Evolutionary conservation across 2,113 vertebrate species (phyloP), one percentile per base, ranked within the genome.

Genomic region (Gymnarchus niloticus): DNA sequence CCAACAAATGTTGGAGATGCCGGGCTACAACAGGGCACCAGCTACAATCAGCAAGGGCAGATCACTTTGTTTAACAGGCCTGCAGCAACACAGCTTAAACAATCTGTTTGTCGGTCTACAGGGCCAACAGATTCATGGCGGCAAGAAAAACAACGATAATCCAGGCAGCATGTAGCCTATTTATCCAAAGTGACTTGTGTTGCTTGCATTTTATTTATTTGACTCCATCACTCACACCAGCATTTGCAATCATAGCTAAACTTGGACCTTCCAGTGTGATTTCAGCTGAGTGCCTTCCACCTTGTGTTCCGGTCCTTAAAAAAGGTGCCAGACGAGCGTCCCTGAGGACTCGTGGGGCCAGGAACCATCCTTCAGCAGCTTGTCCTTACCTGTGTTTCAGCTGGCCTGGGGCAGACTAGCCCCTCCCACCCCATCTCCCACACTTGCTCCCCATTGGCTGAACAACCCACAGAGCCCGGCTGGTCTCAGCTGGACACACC

Each of bases 401-500:
- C 87, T 86, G 86, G 80, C 88, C 84, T 85, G 83, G 77, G 83
- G 82, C 65, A 90, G 8, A 77, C 87, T 84, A 59, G 82, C 82
- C 41, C 12, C 83, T 87, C 83, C 76, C 84, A 10, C 81, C 82
- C 23, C 44, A 87, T 86, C 82, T 87, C 89, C 86, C 87, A 90
- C 88, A 56, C 44, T 76, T 37, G 56, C 90, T 90, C 86, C 57
- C 85, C 82, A 88, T 88, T 89, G 91, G 93, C 90, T 87, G 52
- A 87, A 89, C 91, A 89, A 91, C 88, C 91, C 91, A 88, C 89
- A 87, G 88, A 90, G 92, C 90, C 90, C 87, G 89, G 90, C 91
- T 91, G 89, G 88, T 91, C 90, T 90, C 93, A 91, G 93, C 92
- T 89, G 92, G 90, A 93, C 90, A 91, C 92, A 92, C 91, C 91